A percentile compares a stretch with the other conserved stretches of the same genome.
Evolutionary conservation across 2,797 vertebrate genomes (phyloP).

Genomic region (Neostethus bicornis): DNA sequence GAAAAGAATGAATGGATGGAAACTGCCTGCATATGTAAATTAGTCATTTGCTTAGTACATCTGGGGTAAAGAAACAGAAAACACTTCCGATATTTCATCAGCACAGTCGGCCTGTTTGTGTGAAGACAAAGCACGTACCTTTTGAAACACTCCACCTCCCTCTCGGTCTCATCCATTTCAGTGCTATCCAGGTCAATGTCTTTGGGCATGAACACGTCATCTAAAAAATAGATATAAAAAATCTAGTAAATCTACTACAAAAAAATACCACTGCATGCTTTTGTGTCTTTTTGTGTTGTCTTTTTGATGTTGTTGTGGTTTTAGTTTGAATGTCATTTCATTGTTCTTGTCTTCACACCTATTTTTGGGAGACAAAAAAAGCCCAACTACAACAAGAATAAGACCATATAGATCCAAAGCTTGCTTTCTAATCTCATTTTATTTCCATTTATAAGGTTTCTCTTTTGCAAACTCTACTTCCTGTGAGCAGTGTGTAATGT

Average conservation of each 20-base stretch:
- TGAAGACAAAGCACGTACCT: constrained; percentile 76
- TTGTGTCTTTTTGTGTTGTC: not conserved
- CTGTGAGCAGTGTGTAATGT: too few species aligned
- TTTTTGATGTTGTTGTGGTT: not conserved
- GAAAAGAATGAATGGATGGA: not conserved
- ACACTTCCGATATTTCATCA: not conserved
- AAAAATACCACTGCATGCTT: not conserved
- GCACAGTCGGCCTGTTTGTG: not conserved
- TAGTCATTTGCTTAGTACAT: not conserved
- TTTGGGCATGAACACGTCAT: constrained; percentile 99
- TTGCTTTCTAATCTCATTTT: not conserved
- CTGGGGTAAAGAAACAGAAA: not conserved
- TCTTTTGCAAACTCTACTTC: too few species aligned
- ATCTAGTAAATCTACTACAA: not conserved
- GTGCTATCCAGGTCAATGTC: constrained; percentile 97
- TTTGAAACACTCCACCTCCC: constrained; percentile 99
- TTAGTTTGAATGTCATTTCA: not conserved
- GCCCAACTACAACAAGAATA: constrained; percentile 14
- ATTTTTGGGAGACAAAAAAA: not conserved
- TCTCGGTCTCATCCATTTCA: constrained; percentile 98
- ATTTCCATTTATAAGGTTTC: not conserved
- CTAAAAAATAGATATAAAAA: constrained; percentile 67
- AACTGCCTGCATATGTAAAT: not conserved
- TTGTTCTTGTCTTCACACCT: not conserved
- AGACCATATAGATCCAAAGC: constrained; percentile 4